Conservation (phyloP, 2,797 vertebrate species). For the Poecile montanus region DNA sequence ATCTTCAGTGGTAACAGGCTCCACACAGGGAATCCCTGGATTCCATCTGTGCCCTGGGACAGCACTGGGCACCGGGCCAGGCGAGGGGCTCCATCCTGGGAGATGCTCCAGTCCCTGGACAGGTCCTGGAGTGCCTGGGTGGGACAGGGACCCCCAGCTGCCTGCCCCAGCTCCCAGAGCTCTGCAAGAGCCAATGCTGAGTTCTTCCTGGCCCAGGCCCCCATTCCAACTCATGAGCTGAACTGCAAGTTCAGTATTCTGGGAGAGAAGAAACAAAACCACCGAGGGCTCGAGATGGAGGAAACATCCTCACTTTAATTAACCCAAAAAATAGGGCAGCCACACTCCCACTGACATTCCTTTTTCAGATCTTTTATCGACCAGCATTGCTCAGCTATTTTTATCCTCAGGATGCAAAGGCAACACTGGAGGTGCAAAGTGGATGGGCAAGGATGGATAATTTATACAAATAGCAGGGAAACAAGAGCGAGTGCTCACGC, state of each 20-base stretch:
- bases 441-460: not conserved
- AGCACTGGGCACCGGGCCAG: not conserved
- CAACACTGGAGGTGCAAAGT: slow-evolving; percentile 3
- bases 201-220: not conserved
- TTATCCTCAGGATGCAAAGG: not conserved
- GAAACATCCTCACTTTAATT: slow-evolving; percentile 7
- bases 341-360: slow-evolving; percentile 27
- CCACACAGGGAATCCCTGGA: not conserved
- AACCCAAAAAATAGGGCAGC: slow-evolving; percentile 18
- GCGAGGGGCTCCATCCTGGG: not conserved
- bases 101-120: not conserved
- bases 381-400: not conserved
- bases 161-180: not conserved
- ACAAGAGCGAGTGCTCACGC: not conserved
- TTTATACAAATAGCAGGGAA: not conserved
- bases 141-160: not conserved
- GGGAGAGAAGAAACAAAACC: not conserved
- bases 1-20: no score
- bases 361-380: not conserved
- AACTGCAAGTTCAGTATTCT: no score
- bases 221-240: not conserved
- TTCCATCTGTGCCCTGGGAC: not conserved
- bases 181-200: not conserved
- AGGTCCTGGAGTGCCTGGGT: not conserved
- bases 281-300: not conserved